phyloP scores from a whole-genome alignment of 2,113 vertebrate genomes.

The Pangasianodon hypophthalmus region DNA sequence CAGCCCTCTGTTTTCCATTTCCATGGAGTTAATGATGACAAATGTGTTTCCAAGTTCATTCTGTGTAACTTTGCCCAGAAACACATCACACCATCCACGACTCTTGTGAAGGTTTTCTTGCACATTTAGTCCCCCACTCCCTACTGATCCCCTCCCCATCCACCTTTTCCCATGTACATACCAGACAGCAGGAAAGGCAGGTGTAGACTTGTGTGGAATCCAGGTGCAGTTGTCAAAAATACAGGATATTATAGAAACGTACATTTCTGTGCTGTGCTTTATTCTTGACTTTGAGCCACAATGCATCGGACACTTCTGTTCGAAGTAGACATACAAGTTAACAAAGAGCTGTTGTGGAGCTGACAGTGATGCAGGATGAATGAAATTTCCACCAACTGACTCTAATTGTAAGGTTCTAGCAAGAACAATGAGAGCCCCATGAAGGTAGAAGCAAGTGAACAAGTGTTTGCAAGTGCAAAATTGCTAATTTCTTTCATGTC shows the following conservation, averaged over 20 bases:
- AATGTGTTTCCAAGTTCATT: not conserved
- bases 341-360: not conserved
- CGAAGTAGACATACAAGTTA: not conserved
- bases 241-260: not conserved
- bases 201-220: slow-evolving; percentile 1
- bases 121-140: not conserved
- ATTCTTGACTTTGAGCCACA: not conserved
- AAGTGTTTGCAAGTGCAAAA: too few species aligned
- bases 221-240: not conserved
- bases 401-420: not conserved
- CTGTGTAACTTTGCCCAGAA: not conserved
- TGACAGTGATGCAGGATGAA: not conserved
- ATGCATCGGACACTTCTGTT: not conserved
- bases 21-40: not conserved
- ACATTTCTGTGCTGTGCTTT: not conserved
- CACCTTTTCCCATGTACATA: not conserved
- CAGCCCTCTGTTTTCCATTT: slow-evolving; percentile 1
- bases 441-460: not conserved
- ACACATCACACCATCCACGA: not conserved
- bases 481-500: not conserved
- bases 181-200: not conserved
- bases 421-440: not conserved
- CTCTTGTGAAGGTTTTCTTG: not conserved
- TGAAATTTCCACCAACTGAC: not conserved
- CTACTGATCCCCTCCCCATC: not conserved